These are phyloP conservation scores for Brenthis ino DNA, from an alignment of 2,888 invertebrate species.

Conservation along the genomic window DNA sequence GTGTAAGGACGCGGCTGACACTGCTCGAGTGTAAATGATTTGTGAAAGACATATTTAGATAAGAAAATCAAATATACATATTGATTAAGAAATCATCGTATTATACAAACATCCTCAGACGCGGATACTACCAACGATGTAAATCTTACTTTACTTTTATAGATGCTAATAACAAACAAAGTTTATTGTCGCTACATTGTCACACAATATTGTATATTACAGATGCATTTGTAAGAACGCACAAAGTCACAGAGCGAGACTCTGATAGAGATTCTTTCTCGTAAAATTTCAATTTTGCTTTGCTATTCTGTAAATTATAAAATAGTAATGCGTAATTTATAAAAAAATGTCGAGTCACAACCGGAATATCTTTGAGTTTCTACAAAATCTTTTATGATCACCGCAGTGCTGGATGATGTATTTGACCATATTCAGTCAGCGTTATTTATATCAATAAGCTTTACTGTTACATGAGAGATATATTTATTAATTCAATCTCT, in stretches of 20 bases:
- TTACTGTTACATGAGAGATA: not conserved
- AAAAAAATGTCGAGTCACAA: slow-evolving; percentile 21
- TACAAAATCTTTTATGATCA: slow-evolving; percentile 34
- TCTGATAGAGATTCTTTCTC: no score
- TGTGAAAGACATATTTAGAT: slow-evolving; percentile 6
- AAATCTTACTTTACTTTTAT: no score
- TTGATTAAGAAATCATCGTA: no score
- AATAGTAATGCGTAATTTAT: not conserved
- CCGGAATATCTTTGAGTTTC: slow-evolving; percentile 38
- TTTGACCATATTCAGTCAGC: slow-evolving; percentile 17
- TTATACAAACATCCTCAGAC: no score
- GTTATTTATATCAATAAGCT: not conserved
- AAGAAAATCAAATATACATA: not conserved
- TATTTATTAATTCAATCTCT: no score
- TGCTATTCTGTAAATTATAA: not conserved
- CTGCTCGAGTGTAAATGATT: not conserved
- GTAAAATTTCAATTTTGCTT: not conserved
- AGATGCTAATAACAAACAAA: no score
- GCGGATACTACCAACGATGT: no score
- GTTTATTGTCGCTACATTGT: no score
- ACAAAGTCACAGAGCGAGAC: no score
- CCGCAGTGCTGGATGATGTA: slow-evolving; percentile 14
- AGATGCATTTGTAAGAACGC: no score
- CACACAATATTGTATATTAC: no score
- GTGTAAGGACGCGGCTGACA: slow-evolving; percentile 5